Percentiles rank a stretch among this genome's conserved stretches.
Conservation (phyloP, 92 coral and sea anemone species). For the Montipora capitata region DNA sequence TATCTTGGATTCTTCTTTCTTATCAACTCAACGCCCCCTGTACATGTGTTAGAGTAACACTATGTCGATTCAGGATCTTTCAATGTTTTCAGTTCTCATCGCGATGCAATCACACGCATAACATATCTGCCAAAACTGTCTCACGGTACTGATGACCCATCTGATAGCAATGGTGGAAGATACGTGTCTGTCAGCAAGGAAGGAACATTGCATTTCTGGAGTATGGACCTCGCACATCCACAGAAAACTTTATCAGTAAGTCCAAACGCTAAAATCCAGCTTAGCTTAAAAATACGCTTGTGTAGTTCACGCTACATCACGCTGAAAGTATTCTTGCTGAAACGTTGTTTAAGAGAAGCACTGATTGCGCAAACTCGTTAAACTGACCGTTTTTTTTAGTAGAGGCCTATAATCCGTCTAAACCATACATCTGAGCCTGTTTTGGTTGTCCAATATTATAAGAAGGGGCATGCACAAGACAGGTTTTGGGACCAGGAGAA, state of each 20-base stretch:
- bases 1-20: too few species aligned
- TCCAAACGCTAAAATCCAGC: background rate
- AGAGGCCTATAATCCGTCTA: too few species aligned
- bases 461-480: too few species aligned
- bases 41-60: too few species aligned
- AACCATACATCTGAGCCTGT: too few species aligned
- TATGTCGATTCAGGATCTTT: too few species aligned
- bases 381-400: too few species aligned
- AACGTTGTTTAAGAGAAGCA: too few species aligned
- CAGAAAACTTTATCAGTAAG: slow-evolving; percentile 86
- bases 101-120: slow-evolving; percentile 92
- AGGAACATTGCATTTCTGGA: slow-evolving; percentile 95
- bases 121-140: slow-evolving; percentile 96
- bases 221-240: slow-evolving; percentile 89
- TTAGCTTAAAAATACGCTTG: background rate
- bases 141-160: slow-evolving; percentile 91
- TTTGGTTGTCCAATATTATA: too few species aligned
- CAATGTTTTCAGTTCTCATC: slow-evolving; percentile 77
- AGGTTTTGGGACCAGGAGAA: too few species aligned
- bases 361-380: too few species aligned
- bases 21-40: too few species aligned
- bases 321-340: background rate
- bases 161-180: slow-evolving; percentile 93
- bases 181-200: slow-evolving; percentile 97
- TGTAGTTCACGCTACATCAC: background rate